Percentiles rank a stretch among this genome's conserved stretches.
Evolutionary conservation across 2,113 vertebrate genomes (phyloP).

Genomic region (Gambusia affinis): DNA sequence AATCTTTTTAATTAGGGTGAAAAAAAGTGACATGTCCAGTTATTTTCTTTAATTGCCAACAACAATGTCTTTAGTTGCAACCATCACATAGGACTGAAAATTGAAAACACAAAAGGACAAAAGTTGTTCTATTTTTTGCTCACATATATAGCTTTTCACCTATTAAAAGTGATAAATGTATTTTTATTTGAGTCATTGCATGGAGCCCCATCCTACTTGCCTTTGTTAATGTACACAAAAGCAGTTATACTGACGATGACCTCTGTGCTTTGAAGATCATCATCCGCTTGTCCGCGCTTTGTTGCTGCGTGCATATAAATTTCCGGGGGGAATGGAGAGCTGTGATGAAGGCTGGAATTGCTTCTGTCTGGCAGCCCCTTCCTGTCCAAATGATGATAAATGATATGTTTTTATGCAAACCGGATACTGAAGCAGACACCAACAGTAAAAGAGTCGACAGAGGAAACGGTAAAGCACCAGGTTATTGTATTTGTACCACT

Average conservation of each 20-base stretch:
- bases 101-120: not conserved
- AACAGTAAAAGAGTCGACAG: not conserved
- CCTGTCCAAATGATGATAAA: constrained; percentile 50
- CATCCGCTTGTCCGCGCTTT: constrained; percentile 15
- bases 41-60: constrained; percentile 17
- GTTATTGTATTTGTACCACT: not conserved
- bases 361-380: constrained; percentile 38
- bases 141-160: not conserved
- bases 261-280: constrained; percentile 40
- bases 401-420: constrained; percentile 10
- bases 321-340: constrained; percentile 30
- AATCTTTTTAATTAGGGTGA: constrained; percentile 12
- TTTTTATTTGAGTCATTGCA: constrained; percentile 9
- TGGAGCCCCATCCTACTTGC: not conserved
- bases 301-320: constrained; percentile 35
- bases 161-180: not conserved
- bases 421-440: not conserved
- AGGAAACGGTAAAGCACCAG: not conserved
- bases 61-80: not conserved
- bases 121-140: not conserved
- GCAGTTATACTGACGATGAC: constrained; percentile 15
- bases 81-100: not conserved
- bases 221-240: constrained; percentile 5
- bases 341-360: constrained; percentile 47
- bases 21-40: constrained; percentile 6